Conservation (phyloP, 2,888 invertebrate genomes). For the Corbicula japonica region DNA sequence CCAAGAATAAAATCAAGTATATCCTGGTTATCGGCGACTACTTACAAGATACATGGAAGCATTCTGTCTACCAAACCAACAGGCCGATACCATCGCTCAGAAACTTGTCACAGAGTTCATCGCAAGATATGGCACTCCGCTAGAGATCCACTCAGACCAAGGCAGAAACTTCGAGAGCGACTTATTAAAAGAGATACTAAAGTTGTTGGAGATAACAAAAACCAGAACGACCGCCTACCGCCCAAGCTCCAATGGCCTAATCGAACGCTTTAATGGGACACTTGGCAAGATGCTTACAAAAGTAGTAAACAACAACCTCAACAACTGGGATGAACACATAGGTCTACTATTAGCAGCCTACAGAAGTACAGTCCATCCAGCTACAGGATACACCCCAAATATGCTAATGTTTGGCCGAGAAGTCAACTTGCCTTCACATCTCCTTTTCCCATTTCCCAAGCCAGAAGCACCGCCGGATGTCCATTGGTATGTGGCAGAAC, state of each 20-base stretch:
- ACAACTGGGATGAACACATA: conserved; percentile 8
- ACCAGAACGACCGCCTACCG: conserved; percentile 47
- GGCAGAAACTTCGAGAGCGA: too few species aligned
- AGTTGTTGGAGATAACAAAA: conserved; percentile 42
- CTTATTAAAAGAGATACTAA: conserved; percentile 48
- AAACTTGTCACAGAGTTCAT: conserved; percentile 48
- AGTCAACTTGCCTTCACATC: not conserved
- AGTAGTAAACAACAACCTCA: not conserved
- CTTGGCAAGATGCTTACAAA: conserved; percentile 1
- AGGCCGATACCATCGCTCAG: conserved; percentile 41
- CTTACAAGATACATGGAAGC: conserved; percentile 49
- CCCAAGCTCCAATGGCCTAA: conserved; percentile 53
- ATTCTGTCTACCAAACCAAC: conserved; percentile 19
- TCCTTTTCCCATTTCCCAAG: not conserved
- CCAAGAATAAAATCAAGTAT: conserved; percentile 39
- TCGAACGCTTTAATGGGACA: conserved; percentile 46
- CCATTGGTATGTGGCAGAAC: not conserved
- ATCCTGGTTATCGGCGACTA: conserved; percentile 58
- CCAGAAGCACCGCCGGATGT: not conserved
- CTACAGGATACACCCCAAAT: conserved; percentile 2
- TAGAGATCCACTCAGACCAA: too few species aligned
- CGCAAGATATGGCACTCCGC: conserved; percentile 41
- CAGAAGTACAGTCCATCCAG: conserved; percentile 2
- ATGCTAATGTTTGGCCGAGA: conserved; percentile 22
- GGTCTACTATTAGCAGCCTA: conserved; percentile 1